Conservation (phyloP, 1,140 invertebrate species). For the Aphelenchoides besseyi region DNA sequence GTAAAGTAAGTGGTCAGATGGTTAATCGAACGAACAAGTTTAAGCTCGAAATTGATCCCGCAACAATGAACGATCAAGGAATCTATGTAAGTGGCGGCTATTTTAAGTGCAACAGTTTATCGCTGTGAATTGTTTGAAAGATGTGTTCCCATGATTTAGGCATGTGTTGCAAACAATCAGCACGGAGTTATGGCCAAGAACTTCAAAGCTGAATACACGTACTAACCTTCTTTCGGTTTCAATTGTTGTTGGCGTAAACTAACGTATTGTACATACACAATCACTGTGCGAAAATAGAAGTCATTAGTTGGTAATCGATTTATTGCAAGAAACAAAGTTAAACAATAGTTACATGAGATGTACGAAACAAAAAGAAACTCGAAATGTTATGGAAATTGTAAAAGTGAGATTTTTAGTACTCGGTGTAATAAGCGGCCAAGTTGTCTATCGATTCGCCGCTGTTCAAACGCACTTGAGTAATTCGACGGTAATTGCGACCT, state of each 20-base stretch:
- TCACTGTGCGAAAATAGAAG: too few species aligned
- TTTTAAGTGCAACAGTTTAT: background rate
- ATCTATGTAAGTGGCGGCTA: slow-evolving; percentile 40
- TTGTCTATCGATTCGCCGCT: background rate
- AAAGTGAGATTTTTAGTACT: too few species aligned
- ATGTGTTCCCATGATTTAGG: too few species aligned
- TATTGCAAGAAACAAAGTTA: too few species aligned
- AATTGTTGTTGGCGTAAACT: background rate
- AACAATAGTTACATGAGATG: too few species aligned
- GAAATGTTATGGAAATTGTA: too few species aligned
- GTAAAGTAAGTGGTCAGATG: too few species aligned
- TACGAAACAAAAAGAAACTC: too few species aligned
- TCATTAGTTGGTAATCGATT: too few species aligned
- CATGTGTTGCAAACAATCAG: slow-evolving; percentile 62
- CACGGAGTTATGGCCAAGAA: slow-evolving; percentile 61
- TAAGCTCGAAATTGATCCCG: slow-evolving; percentile 62
- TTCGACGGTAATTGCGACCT: background rate
- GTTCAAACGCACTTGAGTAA: background rate
- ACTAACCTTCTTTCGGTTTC: slow-evolving; percentile 34
- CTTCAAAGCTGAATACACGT: slow-evolving; percentile 62
- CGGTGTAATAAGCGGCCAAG: background rate
- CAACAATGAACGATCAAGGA: slow-evolving; percentile 62
- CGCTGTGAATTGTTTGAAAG: too few species aligned
- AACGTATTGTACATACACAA: background rate
- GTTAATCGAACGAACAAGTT: too few species aligned